phyloP scores from a whole-genome alignment of 35 echinoderm and acorn worm genomes.

The Patiria miniata region DNA sequence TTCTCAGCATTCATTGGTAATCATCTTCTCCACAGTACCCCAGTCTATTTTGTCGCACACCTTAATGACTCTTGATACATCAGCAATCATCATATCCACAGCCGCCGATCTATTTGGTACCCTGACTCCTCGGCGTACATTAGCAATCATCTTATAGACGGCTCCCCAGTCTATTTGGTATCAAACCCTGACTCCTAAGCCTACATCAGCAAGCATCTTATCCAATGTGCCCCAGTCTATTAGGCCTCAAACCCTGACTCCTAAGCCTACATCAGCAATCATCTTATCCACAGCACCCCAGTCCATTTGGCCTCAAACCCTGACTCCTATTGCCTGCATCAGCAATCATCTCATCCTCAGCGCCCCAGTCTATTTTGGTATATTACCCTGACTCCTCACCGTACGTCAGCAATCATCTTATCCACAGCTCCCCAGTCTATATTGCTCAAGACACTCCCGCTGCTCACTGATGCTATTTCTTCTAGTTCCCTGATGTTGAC shows the following conservation, averaged over 20 bases:
- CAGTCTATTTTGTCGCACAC: too few species aligned
- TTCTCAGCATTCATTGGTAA: too few species aligned
- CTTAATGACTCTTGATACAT: conserved; percentile 39
- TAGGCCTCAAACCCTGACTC: too few species aligned
- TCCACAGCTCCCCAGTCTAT: conserved; percentile 92
- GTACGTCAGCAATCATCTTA: conserved; percentile 74
- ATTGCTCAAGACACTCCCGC: conserved; percentile 81
- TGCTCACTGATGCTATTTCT: conserved; percentile 84
- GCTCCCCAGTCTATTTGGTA: conserved; percentile 84
- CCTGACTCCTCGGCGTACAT: conserved; percentile 65
- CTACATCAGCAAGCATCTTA: too few species aligned
- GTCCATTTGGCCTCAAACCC: conserved; percentile 78
- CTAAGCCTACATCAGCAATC: conserved; percentile 71
- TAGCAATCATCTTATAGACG: conserved; percentile 79
- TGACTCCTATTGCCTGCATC: too few species aligned
- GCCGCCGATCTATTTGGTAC: too few species aligned
- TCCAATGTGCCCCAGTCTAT: too few species aligned
- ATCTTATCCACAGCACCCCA: conserved; percentile 89
- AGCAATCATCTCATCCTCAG: too few species aligned
- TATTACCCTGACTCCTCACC: conserved; percentile 27
- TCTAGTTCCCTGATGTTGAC: conserved; percentile 81
- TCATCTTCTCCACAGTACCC: too few species aligned
- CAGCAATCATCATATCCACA: conserved; percentile 86
- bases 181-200: conserved; percentile 74
- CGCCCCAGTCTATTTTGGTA: too few species aligned